Evolutionary conservation across 1,140 invertebrate species (phyloP).

Genomic region (Aphis craccivora): DNA sequence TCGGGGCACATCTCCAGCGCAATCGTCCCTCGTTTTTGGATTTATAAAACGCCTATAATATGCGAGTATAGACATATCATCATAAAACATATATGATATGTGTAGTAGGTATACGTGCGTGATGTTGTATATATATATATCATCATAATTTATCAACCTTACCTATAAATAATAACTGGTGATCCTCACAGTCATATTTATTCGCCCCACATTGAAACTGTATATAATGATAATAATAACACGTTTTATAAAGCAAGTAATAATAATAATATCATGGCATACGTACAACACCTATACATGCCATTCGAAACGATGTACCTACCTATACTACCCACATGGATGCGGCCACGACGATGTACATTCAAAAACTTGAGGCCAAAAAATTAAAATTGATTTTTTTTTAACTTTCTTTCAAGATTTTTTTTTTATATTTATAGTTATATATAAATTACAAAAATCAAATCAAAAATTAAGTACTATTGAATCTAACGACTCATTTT

Average conservation of each 20-base stretch:
- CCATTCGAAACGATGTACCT: neutral
- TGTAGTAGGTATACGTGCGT: neutral
- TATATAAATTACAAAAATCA: neutral
- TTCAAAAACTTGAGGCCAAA: neutral
- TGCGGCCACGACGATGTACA: neutral
- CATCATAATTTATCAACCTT: constrained; percentile 9
- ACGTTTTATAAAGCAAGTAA: neutral
- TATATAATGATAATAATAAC: neutral
- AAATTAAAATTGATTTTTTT: neutral
- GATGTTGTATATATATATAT: neutral
- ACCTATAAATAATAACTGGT: neutral
- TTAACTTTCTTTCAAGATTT: neutral
- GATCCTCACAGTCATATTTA: neutral
- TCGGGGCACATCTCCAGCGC: neutral
- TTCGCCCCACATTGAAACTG: neutral
- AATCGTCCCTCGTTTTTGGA: neutral
- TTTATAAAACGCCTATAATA: neutral
- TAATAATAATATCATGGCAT: neutral
- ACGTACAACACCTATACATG: neutral
- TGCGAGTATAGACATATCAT: neutral
- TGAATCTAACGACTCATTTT: neutral
- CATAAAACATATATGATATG: neutral
- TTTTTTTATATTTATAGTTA: neutral
- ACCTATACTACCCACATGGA: neutral
- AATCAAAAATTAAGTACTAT: neutral